phyloP scores from a whole-genome alignment of 2,888 invertebrate genomes.

The Plemyria rubiginata region DNA sequence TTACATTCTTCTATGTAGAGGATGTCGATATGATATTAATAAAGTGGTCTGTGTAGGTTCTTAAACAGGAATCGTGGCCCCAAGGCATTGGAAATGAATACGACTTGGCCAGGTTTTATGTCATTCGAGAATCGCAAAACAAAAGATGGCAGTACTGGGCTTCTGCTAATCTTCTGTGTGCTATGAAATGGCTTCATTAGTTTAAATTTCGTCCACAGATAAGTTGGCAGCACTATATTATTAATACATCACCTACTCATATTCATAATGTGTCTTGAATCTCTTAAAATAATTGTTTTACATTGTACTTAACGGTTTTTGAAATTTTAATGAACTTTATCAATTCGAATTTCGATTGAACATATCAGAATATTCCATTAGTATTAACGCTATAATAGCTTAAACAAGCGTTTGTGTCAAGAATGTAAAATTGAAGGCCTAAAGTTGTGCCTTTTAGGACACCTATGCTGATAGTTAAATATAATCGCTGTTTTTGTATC shows the following conservation, averaged over 20 bases:
- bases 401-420: conserved; percentile 11
- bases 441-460: conserved; percentile 56
- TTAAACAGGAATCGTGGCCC: no score
- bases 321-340: conserved; percentile 9
- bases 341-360: conserved; percentile 30
- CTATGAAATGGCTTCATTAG: no score
- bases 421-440: conserved; percentile 46
- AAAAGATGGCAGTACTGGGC: not conserved
- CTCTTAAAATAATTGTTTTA: conserved; percentile 32
- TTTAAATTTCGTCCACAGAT: not conserved
- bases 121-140: no score
- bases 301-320: conserved; percentile 17
- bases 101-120: no score
- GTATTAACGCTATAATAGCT: conserved; percentile 6
- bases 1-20: no score
- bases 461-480: conserved; percentile 33
- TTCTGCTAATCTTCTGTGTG: no score
- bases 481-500: conserved; percentile 20
- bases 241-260: not conserved
- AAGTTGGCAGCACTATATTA: not conserved
- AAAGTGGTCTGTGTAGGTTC: no score
- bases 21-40: no score
- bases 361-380: conserved; percentile 29
- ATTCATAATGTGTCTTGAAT: conserved; percentile 49
- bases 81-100: no score